Percentiles rank a stretch among this genome's conserved stretches.
Conservation (phyloP, 1,140 invertebrate genomes). For the Drosophila funebris region DNA sequence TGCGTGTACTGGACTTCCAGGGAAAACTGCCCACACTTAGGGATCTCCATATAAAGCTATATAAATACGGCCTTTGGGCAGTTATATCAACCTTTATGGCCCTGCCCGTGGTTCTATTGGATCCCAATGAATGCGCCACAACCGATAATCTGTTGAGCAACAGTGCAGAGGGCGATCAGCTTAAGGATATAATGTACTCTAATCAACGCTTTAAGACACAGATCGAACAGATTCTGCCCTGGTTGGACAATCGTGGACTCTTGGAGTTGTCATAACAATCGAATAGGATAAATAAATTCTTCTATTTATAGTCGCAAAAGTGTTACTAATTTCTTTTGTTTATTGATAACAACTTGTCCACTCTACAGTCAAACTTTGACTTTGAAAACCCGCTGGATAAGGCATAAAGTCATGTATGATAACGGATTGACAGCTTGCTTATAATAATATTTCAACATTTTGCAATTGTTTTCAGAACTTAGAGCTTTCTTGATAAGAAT, state of each 20-base stretch:
- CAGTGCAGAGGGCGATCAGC: conserved; percentile 18
- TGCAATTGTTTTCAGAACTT: neutral
- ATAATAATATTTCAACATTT: neutral
- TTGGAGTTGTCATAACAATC: conserved; percentile 56
- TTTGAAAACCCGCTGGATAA: too few species aligned
- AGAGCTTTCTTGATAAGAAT: conserved; percentile 3
- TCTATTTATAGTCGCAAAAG: too few species aligned
- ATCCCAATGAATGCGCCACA: conserved; percentile 26
- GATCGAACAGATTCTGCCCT: conserved; percentile 64
- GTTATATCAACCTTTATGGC: conserved; percentile 34
- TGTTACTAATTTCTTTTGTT: too few species aligned
- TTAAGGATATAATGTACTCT: conserved; percentile 48
- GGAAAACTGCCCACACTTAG: conserved; percentile 32
- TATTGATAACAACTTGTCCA: too few species aligned
- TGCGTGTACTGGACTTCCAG: conserved; percentile 40
- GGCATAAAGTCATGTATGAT: neutral
- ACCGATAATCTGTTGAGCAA: neutral
- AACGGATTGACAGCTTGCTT: neutral
- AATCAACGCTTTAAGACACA: conserved; percentile 46
- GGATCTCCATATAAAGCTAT: conserved; percentile 38
- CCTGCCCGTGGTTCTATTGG: conserved; percentile 55
- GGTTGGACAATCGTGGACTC: conserved; percentile 71
- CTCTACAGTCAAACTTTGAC: too few species aligned
- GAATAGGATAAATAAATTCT: conserved; percentile 56
- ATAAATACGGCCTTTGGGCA: conserved; percentile 24